Conservation (phyloP, 2,888 invertebrate species). For the Empis stercorea region DNA sequence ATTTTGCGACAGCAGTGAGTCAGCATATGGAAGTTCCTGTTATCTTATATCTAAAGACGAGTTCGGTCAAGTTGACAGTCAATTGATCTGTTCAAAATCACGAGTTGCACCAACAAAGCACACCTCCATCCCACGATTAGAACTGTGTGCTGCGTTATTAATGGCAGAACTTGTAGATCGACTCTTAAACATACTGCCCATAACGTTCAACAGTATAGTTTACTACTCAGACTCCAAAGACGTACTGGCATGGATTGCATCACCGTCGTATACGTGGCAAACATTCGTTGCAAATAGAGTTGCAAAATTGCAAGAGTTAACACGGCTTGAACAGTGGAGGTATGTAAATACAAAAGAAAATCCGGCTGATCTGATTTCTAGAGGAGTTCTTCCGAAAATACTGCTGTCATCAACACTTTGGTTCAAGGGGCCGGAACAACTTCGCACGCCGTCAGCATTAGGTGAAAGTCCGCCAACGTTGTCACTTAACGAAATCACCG, state of each 20-base stretch:
- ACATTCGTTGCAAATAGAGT: slow-evolving; percentile 8
- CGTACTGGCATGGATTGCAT: not conserved
- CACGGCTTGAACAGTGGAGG: slow-evolving; percentile 3
- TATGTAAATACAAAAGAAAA: slow-evolving; percentile 8
- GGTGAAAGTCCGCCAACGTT: not conserved
- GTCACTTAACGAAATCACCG: not conserved
- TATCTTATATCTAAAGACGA: slow-evolving; percentile 1
- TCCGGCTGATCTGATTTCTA: slow-evolving; percentile 4
- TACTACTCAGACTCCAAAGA: slow-evolving; percentile 5
- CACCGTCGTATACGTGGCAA: slow-evolving; percentile 6
- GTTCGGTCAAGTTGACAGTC: not conserved
- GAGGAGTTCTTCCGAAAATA: slow-evolving; percentile 2
- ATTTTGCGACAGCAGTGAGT: slow-evolving; percentile 3
- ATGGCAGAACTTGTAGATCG: slow-evolving; percentile 5
- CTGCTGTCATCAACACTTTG: not conserved
- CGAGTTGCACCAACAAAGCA: slow-evolving; percentile 7
- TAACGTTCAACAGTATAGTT: not conserved
- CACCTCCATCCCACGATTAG: slow-evolving; percentile 4
- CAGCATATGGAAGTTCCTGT: slow-evolving; percentile 4
- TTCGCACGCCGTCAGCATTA: not conserved
- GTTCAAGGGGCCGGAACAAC: not conserved
- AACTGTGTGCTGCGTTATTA: slow-evolving; percentile 7
- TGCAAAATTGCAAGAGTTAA: slow-evolving; percentile 3
- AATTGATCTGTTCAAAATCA: slow-evolving; percentile 8
- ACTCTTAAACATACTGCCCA: not conserved